Evolutionary conservation across 2,113 vertebrate genomes (phyloP).

Genomic region (Notothenia coriiceps): DNA sequence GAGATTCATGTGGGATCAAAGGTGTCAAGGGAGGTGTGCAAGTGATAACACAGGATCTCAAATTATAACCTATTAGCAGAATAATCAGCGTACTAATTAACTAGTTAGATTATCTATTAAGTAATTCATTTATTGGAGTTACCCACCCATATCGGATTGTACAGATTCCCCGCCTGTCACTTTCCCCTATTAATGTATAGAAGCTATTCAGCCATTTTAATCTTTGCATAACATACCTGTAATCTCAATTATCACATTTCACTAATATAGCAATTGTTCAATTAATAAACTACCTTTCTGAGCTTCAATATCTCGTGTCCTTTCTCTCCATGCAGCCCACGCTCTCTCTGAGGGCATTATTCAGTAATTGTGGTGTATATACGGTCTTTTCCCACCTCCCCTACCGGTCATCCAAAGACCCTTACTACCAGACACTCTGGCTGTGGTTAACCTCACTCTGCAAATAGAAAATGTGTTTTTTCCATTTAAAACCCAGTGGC

Average conservation of each 20-base stretch:
- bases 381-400: conserved; percentile 47
- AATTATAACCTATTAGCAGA: conserved; percentile 37
- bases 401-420: conserved; percentile 24
- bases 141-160: conserved; percentile 42
- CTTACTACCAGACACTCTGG: neutral
- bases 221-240: conserved; percentile 27
- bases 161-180: neutral
- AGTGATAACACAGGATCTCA: conserved; percentile 35
- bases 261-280: conserved; percentile 49
- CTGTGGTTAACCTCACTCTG: conserved; percentile 9
- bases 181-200: conserved; percentile 23
- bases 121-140: conserved; percentile 43
- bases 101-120: conserved; percentile 53
- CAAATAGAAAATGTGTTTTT: neutral
- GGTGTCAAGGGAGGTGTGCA: conserved; percentile 41
- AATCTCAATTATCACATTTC: conserved; percentile 35
- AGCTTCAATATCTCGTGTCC: conserved; percentile 16
- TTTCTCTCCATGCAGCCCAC: conserved; percentile 22
- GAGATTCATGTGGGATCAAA: conserved; percentile 5
- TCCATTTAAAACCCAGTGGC: neutral
- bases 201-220: conserved; percentile 29
- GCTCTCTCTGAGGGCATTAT: conserved; percentile 35
- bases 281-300: conserved; percentile 38
- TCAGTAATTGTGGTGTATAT: conserved; percentile 57
- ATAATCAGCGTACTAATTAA: conserved; percentile 65